phyloP scores from a whole-genome alignment of 2,888 invertebrate genomes.

The Acronicta leporina region DNA sequence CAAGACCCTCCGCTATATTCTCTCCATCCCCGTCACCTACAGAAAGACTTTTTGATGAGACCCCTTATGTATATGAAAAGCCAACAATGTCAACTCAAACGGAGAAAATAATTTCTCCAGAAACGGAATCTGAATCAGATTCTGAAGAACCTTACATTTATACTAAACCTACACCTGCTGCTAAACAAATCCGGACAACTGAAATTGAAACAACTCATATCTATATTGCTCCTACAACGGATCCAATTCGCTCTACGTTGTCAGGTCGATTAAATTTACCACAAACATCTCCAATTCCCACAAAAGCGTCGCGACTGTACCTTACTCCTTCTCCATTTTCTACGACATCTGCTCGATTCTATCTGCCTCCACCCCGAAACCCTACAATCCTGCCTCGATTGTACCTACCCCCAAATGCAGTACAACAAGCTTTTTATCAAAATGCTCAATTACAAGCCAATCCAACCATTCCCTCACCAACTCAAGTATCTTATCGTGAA shows the following conservation, averaged over 20 bases:
- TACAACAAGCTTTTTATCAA: constrained; percentile 61
- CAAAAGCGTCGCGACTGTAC: constrained; percentile 69
- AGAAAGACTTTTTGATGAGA: constrained; percentile 63
- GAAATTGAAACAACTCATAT: constrained; percentile 61
- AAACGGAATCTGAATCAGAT: constrained; percentile 53
- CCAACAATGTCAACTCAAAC: constrained; percentile 62
- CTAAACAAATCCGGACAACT: constrained; percentile 61
- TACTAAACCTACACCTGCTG: constrained; percentile 65
- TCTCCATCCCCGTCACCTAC: constrained; percentile 62
- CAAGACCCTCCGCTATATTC: constrained; percentile 56
- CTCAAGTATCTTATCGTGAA: constrained; percentile 48
- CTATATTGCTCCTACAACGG: constrained; percentile 61
- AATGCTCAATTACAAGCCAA: constrained; percentile 62
- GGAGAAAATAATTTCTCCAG: constrained; percentile 53
- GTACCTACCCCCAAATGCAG: constrained; percentile 67
- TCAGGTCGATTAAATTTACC: constrained; percentile 62
- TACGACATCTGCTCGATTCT: constrained; percentile 71
- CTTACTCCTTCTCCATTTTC: constrained; percentile 73
- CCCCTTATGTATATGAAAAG: constrained; percentile 69
- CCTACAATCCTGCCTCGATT: constrained; percentile 66
- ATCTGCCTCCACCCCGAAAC: constrained; percentile 72
- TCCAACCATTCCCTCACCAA: constrained; percentile 62
- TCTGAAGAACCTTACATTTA: constrained; percentile 64
- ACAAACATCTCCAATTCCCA: constrained; percentile 64
- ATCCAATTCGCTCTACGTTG: constrained; percentile 62